A percentile compares a stretch with the other conserved stretches of the same genome.
Evolutionary conservation across 2,797 vertebrate species (phyloP).

Genomic region (Simalia tracyae): DNA sequence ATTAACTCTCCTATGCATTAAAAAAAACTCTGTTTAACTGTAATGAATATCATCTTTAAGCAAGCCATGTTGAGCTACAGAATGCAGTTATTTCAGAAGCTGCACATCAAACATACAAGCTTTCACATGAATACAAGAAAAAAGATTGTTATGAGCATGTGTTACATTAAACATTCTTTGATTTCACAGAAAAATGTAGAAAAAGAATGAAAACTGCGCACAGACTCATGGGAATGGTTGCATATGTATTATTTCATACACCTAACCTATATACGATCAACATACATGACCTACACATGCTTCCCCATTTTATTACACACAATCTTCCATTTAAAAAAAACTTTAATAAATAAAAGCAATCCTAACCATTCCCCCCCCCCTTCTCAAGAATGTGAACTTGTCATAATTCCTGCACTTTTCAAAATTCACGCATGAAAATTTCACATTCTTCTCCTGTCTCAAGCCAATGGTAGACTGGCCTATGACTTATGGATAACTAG

Average conservation of each 20-base stretch:
- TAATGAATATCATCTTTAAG: neutral
- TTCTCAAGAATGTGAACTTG: neutral
- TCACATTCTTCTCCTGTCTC: neutral
- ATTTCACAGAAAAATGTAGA: neutral
- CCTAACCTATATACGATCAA: neutral
- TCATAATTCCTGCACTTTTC: neutral
- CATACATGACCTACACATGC: neutral
- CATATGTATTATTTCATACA: neutral
- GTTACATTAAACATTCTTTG: neutral
- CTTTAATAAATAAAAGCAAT: too few species aligned
- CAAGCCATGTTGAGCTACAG: neutral
- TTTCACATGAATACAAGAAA: neutral
- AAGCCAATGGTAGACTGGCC: neutral
- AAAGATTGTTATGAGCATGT: neutral
- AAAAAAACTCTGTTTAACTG: neutral
- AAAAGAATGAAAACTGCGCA: neutral
- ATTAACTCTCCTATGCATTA: neutral
- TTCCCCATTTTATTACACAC: neutral
- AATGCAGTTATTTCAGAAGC: accelerated
- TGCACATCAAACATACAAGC: accelerated
- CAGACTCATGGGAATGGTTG: neutral
- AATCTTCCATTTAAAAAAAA: neutral
- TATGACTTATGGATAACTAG: neutral
- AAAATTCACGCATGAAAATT: neutral
- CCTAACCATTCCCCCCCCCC: neutral